phyloP scores from a whole-genome alignment of 2,797 vertebrate species.

The Gymnothorax javanicus region DNA sequence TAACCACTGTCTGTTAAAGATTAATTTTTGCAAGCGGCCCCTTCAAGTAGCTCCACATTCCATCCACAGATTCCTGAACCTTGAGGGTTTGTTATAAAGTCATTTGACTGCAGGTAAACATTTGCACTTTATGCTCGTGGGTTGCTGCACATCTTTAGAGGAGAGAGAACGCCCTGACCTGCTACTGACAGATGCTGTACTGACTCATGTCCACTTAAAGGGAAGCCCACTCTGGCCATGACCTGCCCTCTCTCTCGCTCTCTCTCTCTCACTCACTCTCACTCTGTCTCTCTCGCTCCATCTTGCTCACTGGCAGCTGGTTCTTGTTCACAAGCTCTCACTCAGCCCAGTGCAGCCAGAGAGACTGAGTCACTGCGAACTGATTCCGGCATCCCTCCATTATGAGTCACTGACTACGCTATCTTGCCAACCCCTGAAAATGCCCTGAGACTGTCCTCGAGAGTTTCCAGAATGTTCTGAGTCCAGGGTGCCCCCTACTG shows the following conservation, averaged over 20 bases:
- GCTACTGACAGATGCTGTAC: conserved; percentile 7
- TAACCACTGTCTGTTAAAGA: conserved; percentile 9
- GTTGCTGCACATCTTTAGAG: not conserved
- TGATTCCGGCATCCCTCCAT: not conserved
- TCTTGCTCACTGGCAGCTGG: not conserved
- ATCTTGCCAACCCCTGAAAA: not conserved
- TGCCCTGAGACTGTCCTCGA: not conserved
- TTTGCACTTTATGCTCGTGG: not conserved
- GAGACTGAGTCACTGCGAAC: not conserved
- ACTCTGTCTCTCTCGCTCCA: not conserved
- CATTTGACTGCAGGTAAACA: not conserved
- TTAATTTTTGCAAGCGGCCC: not conserved
- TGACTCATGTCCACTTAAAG: not conserved
- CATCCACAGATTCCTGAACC: not conserved
- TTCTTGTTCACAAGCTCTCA: not conserved
- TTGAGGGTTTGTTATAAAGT: not conserved
- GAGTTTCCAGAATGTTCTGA: not conserved
- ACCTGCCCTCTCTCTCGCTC: not conserved
- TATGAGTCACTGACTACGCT: not conserved
- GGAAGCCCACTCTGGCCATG: not conserved
- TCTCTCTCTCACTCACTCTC: not conserved
- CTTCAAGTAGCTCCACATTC: not conserved
- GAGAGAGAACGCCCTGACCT: not conserved
- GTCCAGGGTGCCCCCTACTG: not conserved
- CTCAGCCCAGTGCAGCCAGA: not conserved